Conservation (phyloP, 2,113 vertebrate species). For the Peucedramus taeniatus region DNA sequence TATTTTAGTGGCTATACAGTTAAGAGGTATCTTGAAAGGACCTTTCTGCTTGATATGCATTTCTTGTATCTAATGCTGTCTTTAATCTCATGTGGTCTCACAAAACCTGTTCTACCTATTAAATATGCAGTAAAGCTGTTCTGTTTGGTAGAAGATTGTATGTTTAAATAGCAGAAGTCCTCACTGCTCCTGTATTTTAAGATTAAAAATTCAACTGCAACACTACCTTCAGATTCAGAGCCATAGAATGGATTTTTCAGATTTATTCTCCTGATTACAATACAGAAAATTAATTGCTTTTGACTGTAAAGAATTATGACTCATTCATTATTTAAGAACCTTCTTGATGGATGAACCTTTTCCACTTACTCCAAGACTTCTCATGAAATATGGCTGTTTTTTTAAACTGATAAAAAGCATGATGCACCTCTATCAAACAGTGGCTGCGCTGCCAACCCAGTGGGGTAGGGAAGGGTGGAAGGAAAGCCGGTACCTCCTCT, state of each 20-base stretch:
- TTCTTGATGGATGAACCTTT: conserved; percentile 38
- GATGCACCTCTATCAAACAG: not conserved
- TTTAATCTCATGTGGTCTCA: conserved; percentile 6
- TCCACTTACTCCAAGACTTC: not conserved
- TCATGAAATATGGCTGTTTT: not conserved
- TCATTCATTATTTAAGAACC: conserved; percentile 46
- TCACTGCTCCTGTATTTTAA: conserved; percentile 12
- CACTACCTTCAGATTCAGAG: not conserved
- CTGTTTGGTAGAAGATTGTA: conserved; percentile 30
- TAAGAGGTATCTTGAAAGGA: not conserved
- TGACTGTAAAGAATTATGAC: conserved; percentile 40
- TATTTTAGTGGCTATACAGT: not conserved
- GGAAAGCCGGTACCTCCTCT: not conserved
- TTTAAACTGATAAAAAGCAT: not conserved
- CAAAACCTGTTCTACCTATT: conserved; percentile 17
- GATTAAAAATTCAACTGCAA: conserved; percentile 37
- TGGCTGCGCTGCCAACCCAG: not conserved
- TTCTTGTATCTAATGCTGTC: not conserved
- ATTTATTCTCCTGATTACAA: conserved; percentile 54
- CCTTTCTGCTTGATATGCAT: conserved; percentile 20
- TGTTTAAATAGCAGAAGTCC: conserved; percentile 27
- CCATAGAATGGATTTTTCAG: conserved; percentile 27
- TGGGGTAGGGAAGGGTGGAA: not conserved
- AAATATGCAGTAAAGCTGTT: conserved; percentile 46
- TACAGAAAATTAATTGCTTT: conserved; percentile 61